Percentiles rank a stretch among this genome's conserved stretches.
Conservation (phyloP, 2,797 vertebrate genomes). For the Lacerta agilis region DNA sequence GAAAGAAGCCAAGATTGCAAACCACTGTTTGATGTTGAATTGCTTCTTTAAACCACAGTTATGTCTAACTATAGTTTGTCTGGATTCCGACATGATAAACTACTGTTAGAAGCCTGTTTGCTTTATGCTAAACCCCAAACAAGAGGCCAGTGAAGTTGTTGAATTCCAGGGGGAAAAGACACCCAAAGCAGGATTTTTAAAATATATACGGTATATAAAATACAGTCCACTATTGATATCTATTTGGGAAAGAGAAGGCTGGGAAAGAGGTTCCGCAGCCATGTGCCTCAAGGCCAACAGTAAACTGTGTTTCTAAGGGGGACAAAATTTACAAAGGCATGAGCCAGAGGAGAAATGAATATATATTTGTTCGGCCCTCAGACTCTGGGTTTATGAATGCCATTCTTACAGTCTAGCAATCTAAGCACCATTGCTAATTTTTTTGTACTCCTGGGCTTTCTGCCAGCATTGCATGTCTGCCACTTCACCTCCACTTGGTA, state of each 20-base stretch:
- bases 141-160: background rate
- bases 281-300: background rate
- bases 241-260: background rate
- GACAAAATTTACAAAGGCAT: background rate
- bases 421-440: background rate
- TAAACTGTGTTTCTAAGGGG: background rate
- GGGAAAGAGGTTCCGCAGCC: background rate
- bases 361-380: background rate
- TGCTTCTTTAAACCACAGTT: background rate
- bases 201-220: too few relatives aligned
- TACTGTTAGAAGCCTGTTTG: background rate
- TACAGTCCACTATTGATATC: too few relatives aligned
- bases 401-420: background rate
- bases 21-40: background rate
- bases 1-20: background rate
- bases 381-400: background rate
- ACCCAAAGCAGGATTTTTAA: background rate
- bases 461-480: background rate
- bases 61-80: background rate
- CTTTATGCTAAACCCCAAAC: background rate
- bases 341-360: background rate
- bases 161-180: background rate
- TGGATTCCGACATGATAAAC: background rate
- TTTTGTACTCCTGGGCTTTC: background rate
- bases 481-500: background rate